These are phyloP conservation scores for Drosophila persimilis DNA, from an alignment of 1,140 invertebrate genomes.

Conservation along the genomic window DNA sequence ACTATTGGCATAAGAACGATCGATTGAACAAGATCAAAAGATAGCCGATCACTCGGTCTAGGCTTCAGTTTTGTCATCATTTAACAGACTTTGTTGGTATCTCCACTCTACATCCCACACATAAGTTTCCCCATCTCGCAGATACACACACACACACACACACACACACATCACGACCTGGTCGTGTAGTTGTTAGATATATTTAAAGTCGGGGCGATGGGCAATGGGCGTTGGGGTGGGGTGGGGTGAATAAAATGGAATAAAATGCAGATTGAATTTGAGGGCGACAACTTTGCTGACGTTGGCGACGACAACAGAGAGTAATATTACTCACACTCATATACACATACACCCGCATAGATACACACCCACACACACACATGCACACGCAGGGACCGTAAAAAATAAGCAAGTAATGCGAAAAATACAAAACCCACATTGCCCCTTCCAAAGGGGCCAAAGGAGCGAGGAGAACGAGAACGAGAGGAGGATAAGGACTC, in stretches of 20 bases:
- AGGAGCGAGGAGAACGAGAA: background rate
- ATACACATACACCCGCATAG: conserved; percentile 10
- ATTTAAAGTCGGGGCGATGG: conserved; percentile 45
- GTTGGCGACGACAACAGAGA: conserved; percentile 61
- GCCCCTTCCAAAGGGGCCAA: conserved; percentile 27
- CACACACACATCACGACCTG: conserved; percentile 16
- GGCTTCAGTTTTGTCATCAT: no score
- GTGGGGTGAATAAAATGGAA: conserved; percentile 46
- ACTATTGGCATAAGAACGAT: no score
- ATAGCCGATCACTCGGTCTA: no score
- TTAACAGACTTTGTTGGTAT: no score
- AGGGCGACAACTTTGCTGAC: conserved; percentile 66
- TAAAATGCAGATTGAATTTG: conserved; percentile 76
- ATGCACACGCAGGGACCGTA: conserved; percentile 29
- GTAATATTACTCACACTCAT: conserved; percentile 56
- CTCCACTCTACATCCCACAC: no score
- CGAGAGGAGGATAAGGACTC: conserved; percentile 1
- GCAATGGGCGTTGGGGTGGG: background rate
- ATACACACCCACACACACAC: background rate
- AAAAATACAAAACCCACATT: conserved; percentile 66
- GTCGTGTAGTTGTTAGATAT: conserved; percentile 36
- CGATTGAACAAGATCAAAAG: no score
- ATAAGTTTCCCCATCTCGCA: no score
- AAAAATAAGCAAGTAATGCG: conserved; percentile 69
- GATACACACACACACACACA: background rate